Evolutionary conservation across 2,113 vertebrate species (phyloP), one percentile per base, ranked within the genome.

Genomic region (Hippocampus barbouri): DNA sequence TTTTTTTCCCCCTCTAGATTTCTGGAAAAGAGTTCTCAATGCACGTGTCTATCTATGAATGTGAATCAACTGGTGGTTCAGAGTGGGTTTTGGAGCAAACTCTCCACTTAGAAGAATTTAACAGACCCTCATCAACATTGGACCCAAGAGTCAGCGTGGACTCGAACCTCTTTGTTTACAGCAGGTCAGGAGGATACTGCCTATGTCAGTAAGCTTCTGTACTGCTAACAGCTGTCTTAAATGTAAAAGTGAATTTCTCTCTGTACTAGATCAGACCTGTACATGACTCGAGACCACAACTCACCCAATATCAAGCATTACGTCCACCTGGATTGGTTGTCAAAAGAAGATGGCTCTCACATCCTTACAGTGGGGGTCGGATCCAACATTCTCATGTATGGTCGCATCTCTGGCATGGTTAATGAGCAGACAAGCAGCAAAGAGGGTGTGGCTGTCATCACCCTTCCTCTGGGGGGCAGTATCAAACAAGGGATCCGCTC

Each of bases 41-140:
- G 97, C 96, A 98, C 2, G 96, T 99, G 78, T 98, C 96, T 87
- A 98, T 98, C 83, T 98, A 97, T 73, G 97, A 99, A 89, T 99
- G 97, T 73, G 97, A 99, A 87, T 99, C 97, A 12, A 98, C 97
- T 0, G 97, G 97, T 54, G 97, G 97, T 51, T 99, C 97, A 1
- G 96, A 98, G 85, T 99, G 97, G 97, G 96, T 95, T 83, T 89
- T 98, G 83, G 97, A 99, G 82, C 97, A 99, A 91, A 99, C 96
- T 0, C 92, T 99, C 81, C 95, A 96, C 79, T 91, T 99, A 78
- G 96, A 98, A 59, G 97, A 98, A 83, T 93, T 98, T 40, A 90
- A 94, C 75, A 94, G 92, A 79, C 94, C 96, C 27, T 91, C 93
- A 25, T 94, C 90, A 20, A 94, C 96, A 23, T 93, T 99, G 75